phyloP scores from a whole-genome alignment of 2,797 vertebrate species.

The Pyrocephalus nanus region DNA sequence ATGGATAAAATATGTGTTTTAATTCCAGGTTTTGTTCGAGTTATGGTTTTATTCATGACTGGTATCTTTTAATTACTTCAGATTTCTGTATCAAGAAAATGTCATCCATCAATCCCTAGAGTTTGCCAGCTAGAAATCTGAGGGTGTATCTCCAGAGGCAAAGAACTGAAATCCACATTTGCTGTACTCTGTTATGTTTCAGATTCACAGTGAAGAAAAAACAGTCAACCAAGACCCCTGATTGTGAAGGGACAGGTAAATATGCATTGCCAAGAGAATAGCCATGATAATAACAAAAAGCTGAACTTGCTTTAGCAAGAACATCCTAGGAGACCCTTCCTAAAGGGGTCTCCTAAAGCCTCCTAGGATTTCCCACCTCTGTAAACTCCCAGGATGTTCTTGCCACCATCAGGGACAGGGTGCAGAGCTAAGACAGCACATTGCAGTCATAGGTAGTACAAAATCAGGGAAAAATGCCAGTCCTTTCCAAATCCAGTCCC shows the following conservation, averaged over 20 bases:
- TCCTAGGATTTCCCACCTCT: not conserved
- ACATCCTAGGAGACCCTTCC: not conserved
- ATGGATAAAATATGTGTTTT: not conserved
- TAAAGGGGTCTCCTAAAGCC: not conserved
- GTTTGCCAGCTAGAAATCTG: not conserved
- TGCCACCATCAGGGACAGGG: too few relatives aligned
- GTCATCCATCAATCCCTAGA: not conserved
- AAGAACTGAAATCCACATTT: not conserved
- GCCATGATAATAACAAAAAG: too few relatives aligned
- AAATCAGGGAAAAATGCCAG: not conserved
- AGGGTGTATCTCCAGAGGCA: not conserved
- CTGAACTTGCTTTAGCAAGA: not conserved
- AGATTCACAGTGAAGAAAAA: not conserved
- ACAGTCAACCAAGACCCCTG: not conserved
- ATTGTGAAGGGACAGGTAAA: not conserved
- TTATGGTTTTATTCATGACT: not conserved
- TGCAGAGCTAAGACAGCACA: not conserved
- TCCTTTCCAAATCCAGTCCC: not conserved
- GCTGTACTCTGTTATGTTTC: not conserved
- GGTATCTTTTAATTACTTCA: not conserved
- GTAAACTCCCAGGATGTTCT: not conserved
- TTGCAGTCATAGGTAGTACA: fast-evolving
- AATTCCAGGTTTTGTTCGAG: not conserved
- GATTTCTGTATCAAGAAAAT: not conserved
- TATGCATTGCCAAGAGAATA: not conserved